phyloP scores from a whole-genome alignment of 2,797 vertebrate species.

The Esox lucius region DNA sequence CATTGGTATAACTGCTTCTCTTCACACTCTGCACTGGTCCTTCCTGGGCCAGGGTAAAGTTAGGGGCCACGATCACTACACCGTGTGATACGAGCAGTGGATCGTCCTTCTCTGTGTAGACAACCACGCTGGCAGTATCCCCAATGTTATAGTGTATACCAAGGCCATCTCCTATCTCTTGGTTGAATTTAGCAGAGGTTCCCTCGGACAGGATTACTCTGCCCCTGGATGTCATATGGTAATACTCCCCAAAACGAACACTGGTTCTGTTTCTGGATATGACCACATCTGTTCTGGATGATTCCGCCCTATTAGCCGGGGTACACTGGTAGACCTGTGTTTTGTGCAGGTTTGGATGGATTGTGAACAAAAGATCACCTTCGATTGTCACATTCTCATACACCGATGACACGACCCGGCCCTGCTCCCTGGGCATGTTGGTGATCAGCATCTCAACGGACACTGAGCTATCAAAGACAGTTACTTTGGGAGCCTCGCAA shows the following conservation, averaged over 20 bases:
- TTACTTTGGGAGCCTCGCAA: not conserved
- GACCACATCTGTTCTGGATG: not conserved
- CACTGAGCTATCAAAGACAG: not conserved
- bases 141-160: not conserved
- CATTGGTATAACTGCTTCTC: not conserved
- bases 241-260: not conserved
- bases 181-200: not conserved
- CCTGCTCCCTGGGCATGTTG: not conserved
- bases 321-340: not conserved
- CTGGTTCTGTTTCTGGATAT: not conserved
- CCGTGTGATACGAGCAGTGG: rapidly evolving
- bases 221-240: not conserved
- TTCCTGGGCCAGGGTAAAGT: not conserved
- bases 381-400: not conserved
- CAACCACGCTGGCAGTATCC: not conserved
- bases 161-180: not conserved
- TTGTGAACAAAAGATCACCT: not conserved
- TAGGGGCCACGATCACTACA: not conserved
- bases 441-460: not conserved
- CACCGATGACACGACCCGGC: not conserved
- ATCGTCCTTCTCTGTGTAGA: not conserved
- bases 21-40: not conserved
- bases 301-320: not conserved
- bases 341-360: not conserved
- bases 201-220: not conserved